These are phyloP conservation scores for Chelonus insularis DNA, from an alignment of 1,140 invertebrate species.

Conservation along the genomic window DNA sequence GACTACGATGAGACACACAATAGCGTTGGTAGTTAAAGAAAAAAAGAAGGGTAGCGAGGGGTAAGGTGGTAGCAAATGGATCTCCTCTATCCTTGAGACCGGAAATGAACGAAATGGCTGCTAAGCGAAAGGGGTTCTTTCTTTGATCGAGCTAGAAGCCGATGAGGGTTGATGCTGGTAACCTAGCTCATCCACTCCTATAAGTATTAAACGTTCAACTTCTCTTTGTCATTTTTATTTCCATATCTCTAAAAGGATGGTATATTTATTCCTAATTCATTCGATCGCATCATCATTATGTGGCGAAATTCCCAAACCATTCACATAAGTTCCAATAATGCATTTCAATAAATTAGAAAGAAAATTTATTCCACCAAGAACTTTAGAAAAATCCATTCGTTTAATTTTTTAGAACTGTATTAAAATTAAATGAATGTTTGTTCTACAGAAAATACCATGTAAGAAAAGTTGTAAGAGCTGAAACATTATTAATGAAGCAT, in stretches of 20 bases:
- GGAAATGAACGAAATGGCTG: slow-evolving; percentile 60
- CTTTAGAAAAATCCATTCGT: no score
- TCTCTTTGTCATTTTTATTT: slow-evolving; percentile 13
- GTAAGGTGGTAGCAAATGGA: slow-evolving; percentile 49
- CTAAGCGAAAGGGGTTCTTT: slow-evolving; percentile 54
- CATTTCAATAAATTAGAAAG: no score
- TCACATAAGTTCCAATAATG: no score
- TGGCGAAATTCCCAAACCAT: no score
- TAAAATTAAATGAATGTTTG: no score
- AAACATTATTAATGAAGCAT: no score
- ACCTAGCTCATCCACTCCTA: slow-evolving; percentile 3
- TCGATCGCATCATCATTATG: no score
- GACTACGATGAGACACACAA: slow-evolving; percentile 40
- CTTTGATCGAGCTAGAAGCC: slow-evolving; percentile 44
- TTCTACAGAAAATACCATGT: no score
- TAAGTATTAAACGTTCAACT: slow-evolving; percentile 25
- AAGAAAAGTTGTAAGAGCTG: no score
- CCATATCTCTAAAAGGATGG: slow-evolving; percentile 9
- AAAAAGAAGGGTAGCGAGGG: slow-evolving; percentile 1
- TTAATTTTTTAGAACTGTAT: no score
- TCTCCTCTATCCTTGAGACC: slow-evolving; percentile 46
- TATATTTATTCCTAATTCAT: no score
- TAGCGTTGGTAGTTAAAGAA: slow-evolving; percentile 41
- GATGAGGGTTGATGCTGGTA: slow-evolving; percentile 21
- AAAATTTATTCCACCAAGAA: no score